A percentile compares a stretch with the other conserved stretches of the same genome.
Evolutionary conservation across 2,888 invertebrate species (phyloP).

Genomic region (Panopea generosa): DNA sequence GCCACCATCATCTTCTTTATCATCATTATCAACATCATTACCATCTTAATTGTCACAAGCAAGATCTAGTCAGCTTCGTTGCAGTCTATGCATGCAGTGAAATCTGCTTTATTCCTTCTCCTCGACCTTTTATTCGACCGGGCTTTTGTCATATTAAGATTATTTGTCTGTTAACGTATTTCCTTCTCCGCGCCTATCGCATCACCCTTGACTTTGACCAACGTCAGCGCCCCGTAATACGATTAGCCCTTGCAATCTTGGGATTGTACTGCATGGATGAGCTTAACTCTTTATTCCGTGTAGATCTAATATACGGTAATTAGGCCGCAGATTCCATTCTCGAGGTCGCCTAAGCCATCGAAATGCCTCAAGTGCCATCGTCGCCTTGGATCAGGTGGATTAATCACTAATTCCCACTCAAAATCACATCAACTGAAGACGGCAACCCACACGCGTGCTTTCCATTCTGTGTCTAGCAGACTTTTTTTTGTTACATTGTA

Average conservation of each 20-base stretch:
- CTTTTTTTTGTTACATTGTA: conserved; percentile 23
- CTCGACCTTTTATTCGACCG: too few species aligned
- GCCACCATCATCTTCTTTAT: too few species aligned
- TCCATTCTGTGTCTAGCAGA: conserved; percentile 16
- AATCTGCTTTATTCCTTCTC: too few species aligned
- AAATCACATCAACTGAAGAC: conserved; percentile 54
- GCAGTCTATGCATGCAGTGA: too few species aligned
- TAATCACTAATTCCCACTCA: conserved; percentile 40
- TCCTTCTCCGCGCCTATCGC: too few species aligned
- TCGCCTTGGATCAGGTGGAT: conserved; percentile 51
- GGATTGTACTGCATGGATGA: conserved; percentile 8
- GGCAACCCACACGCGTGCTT: conserved; percentile 13
- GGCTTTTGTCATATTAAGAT: too few species aligned
- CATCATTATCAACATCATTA: too few species aligned
- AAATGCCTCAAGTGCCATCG: conserved; percentile 32
- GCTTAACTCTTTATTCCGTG: conserved; percentile 26
- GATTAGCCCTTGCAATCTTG: conserved; percentile 20
- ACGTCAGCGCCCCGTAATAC: conserved; percentile 13
- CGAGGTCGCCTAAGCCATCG: conserved; percentile 1
- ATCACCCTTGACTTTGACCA: too few species aligned
- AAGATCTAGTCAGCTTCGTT: too few species aligned
- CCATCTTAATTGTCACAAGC: too few species aligned
- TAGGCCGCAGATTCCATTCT: conserved; percentile 27
- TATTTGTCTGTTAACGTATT: too few species aligned
- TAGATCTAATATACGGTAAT: conserved; percentile 34